Evolutionary conservation across 2,113 vertebrate species (phyloP).

Genomic region (Callopanchax toddi): DNA sequence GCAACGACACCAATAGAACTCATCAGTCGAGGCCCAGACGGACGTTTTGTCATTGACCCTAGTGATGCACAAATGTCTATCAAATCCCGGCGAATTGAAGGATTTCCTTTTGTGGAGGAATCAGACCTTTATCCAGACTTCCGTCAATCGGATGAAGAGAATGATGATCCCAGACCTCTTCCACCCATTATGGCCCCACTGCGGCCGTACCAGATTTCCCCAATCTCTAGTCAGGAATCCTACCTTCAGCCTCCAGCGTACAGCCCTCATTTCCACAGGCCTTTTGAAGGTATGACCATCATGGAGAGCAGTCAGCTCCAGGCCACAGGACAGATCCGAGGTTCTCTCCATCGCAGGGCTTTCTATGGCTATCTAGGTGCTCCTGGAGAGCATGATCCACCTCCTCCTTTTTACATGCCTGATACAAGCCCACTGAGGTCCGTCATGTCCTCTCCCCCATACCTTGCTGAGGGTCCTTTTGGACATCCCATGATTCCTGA

Average conservation of each 20-base stretch:
- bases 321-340: slow-evolving; percentile 89
- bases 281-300: slow-evolving; percentile 89
- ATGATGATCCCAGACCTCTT: slow-evolving; percentile 89
- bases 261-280: slow-evolving; percentile 94
- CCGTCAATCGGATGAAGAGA: slow-evolving; percentile 97
- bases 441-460: slow-evolving; percentile 95
- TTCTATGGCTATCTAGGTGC: slow-evolving; percentile 96
- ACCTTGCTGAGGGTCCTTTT: slow-evolving; percentile 91
- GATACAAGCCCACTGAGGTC: slow-evolving; percentile 97
- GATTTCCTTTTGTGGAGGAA: slow-evolving; percentile 98
- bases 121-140: slow-evolving; percentile 98
- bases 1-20: slow-evolving; percentile 95
- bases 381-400: slow-evolving; percentile 90
- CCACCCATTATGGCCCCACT: slow-evolving; percentile 89
- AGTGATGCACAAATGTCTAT: slow-evolving; percentile 85
- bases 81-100: slow-evolving; percentile 91
- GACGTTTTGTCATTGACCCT: slow-evolving; percentile 93
- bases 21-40: slow-evolving; percentile 95
- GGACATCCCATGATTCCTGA: slow-evolving; percentile 93
- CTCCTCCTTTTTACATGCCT: slow-evolving; percentile 96
- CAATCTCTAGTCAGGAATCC: slow-evolving; percentile 97
- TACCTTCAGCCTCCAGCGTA: slow-evolving; percentile 98
- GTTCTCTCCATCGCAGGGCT: slow-evolving; percentile 86
- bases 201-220: slow-evolving; percentile 91
- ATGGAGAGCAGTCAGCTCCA: slow-evolving; percentile 89